These are phyloP conservation scores for Callipepla squamata DNA, from an alignment of 2,113 vertebrate genomes.

Conservation along the genomic window DNA sequence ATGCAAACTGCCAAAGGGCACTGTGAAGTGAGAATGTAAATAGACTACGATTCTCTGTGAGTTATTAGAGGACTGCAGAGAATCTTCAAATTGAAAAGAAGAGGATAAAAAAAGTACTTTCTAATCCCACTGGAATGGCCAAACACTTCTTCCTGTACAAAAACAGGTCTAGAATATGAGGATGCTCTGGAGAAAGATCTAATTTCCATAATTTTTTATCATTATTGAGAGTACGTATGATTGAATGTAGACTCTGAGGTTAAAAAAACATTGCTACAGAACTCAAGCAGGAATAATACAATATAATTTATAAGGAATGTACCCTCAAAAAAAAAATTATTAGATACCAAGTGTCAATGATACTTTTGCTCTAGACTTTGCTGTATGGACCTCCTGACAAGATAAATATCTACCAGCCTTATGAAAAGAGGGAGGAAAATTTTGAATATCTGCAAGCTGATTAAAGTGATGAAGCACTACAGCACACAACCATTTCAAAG, in stretches of 20 bases:
- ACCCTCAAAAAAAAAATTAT: not conserved
- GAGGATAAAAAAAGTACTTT: not conserved
- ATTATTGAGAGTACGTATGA: not conserved
- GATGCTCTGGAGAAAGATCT: not conserved
- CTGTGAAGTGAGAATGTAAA: not conserved
- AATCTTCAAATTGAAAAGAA: not conserved
- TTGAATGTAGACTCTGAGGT: not conserved
- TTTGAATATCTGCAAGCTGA: not conserved
- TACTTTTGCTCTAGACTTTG: not conserved
- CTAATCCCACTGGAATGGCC: not conserved
- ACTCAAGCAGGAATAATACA: not conserved
- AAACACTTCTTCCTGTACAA: not conserved
- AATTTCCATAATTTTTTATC: not conserved
- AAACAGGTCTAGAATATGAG: not conserved
- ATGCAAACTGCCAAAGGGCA: not conserved
- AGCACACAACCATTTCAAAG: not conserved
- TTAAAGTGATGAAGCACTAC: not conserved
- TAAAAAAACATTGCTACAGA: not conserved
- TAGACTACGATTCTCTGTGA: not conserved
- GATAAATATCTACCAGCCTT: not conserved
- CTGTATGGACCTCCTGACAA: not conserved
- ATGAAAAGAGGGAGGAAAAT: not conserved
- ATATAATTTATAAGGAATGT: not conserved
- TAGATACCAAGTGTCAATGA: not conserved
- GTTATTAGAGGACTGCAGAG: not conserved